phyloP scores from a whole-genome alignment of 2,113 vertebrate species.

The Petroica traversi region DNA sequence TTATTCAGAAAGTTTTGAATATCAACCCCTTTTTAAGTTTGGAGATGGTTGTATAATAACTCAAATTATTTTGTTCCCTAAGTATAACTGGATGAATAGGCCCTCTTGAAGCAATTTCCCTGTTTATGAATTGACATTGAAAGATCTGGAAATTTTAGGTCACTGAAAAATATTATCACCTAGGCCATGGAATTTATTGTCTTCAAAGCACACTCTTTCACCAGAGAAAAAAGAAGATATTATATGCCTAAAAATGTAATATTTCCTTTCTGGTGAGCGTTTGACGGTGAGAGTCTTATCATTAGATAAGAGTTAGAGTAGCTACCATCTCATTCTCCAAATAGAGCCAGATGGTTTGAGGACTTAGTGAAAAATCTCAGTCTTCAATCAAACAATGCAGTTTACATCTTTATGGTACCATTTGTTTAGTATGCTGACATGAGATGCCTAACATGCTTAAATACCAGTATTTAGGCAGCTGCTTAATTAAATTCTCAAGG shows the following conservation, averaged over 20 bases:
- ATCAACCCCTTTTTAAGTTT: not conserved
- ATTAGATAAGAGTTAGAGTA: slow-evolving; percentile 65
- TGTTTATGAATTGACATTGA: not conserved
- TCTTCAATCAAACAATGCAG: slow-evolving; percentile 67
- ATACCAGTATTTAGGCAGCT: slow-evolving; percentile 63
- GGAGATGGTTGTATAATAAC: not conserved
- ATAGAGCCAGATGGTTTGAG: slow-evolving; percentile 70
- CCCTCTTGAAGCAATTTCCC: not conserved
- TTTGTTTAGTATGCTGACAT: slow-evolving; percentile 73
- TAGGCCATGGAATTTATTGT: not conserved
- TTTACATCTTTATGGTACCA: slow-evolving; percentile 64
- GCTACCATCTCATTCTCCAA: slow-evolving; percentile 71
- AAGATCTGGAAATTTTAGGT: not conserved
- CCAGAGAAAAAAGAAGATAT: not conserved
- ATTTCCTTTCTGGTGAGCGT: slow-evolving; percentile 43
- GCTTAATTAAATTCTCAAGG: slow-evolving; percentile 74
- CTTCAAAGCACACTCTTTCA: not conserved
- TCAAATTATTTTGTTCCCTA: not conserved
- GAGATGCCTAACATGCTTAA: slow-evolving; percentile 46
- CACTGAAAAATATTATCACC: not conserved
- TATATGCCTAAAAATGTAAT: slow-evolving; percentile 18
- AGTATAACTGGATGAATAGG: not conserved
- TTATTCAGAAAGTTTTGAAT: not conserved
- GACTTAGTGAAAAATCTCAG: slow-evolving; percentile 51
- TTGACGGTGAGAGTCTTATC: slow-evolving; percentile 67